Evolutionary conservation across 2,888 invertebrate species (phyloP).

Genomic region (Poecilus cupreus): DNA sequence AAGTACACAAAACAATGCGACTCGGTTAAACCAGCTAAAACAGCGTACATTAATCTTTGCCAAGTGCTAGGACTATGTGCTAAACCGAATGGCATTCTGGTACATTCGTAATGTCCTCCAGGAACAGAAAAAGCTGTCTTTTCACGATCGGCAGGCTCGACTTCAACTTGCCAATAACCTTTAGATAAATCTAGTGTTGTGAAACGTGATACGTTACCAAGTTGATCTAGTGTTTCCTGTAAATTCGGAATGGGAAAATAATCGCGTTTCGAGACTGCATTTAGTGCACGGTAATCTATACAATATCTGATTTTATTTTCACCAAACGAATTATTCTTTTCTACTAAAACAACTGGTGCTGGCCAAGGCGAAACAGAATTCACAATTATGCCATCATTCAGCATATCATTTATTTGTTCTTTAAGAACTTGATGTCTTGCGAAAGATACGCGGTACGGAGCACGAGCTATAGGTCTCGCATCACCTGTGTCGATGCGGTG

Average conservation of each 20-base stretch:
- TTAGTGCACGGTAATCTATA: constrained; percentile 60
- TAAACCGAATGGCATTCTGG: constrained; percentile 67
- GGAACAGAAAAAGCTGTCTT: constrained; percentile 62
- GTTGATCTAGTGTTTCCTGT: constrained; percentile 59
- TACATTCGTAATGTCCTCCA: no score
- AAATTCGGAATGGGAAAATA: constrained; percentile 61
- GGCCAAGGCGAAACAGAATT: constrained; percentile 66
- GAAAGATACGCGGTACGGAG: constrained; percentile 59
- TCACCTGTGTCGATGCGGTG: constrained; percentile 26
- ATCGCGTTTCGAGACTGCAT: constrained; percentile 61
- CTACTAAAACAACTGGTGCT: constrained; percentile 67
- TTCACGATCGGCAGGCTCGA: no score
- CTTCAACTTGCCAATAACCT: no score
- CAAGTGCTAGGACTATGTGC: constrained; percentile 64
- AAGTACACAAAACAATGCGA: no score
- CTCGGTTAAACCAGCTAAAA: constrained; percentile 62
- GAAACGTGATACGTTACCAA: constrained; percentile 60
- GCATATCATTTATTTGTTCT: constrained; percentile 61
- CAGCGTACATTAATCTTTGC: constrained; percentile 65
- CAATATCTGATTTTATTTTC: constrained; percentile 60
- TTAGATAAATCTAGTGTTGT: no score
- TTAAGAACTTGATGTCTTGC: constrained; percentile 38
- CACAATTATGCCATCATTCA: constrained; percentile 63
- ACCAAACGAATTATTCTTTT: constrained; percentile 54
- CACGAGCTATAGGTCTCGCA: constrained; percentile 16